phyloP scores from a whole-genome alignment of 1,140 invertebrate genomes.

The Cotesia chilonis region DNA sequence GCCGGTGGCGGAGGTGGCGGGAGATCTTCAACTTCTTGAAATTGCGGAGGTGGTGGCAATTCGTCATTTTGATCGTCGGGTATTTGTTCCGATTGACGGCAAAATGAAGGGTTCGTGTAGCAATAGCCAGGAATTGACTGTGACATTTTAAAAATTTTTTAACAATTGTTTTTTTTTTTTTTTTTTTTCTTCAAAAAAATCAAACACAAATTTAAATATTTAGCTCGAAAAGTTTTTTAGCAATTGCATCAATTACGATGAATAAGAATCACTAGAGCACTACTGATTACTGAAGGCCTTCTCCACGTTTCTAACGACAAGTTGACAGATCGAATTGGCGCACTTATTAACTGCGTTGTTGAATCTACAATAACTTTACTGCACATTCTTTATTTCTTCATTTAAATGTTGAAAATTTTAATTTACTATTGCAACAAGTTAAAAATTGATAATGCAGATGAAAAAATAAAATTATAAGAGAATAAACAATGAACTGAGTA shows the following conservation, averaged over 20 bases:
- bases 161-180: background rate
- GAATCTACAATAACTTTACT: conserved; percentile 12
- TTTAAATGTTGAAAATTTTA: background rate
- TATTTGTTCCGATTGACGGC: conserved; percentile 75
- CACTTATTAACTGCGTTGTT: conserved; percentile 8
- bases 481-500: background rate
- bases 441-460: background rate
- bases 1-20: conserved; percentile 55
- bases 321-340: conserved; percentile 43
- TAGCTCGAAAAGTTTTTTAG: background rate
- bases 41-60: conserved; percentile 55
- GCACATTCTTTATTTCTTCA: conserved; percentile 28
- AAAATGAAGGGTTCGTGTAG: conserved; percentile 81
- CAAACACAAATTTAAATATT: conserved; percentile 5
- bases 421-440: background rate
- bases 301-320: conserved; percentile 55
- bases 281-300: conserved; percentile 51
- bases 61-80: conserved; percentile 44
- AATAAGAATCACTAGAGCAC: conserved; percentile 50
- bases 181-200: conserved; percentile 10
- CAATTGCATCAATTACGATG: background rate
- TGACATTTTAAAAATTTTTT: conserved; percentile 39
- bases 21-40: conserved; percentile 54
- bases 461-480: background rate
- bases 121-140: conserved; percentile 61